Percentiles rank a stretch among this genome's conserved stretches.
phyloP scores from a whole-genome alignment of 2,888 invertebrate genomes.

The Lordiphosa fenestrarum region DNA sequence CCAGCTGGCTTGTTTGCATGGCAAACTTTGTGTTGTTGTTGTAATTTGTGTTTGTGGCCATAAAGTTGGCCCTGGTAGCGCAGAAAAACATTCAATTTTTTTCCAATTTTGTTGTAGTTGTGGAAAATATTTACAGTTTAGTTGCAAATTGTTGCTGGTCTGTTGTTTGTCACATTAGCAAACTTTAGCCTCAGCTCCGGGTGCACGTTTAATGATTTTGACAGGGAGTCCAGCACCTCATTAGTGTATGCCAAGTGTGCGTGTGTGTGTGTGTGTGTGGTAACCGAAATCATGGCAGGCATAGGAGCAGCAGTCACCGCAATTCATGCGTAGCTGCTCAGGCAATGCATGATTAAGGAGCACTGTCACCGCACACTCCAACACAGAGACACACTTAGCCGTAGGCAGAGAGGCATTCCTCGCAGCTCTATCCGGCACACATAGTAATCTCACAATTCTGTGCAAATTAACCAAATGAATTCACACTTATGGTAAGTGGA shows the following conservation, averaged over 20 bases:
- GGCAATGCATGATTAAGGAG: not conserved
- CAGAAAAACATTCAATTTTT: slow-evolving; percentile 48
- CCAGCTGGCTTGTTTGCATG: slow-evolving; percentile 51
- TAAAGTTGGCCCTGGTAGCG: slow-evolving; percentile 57
- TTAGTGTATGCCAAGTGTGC: slow-evolving; percentile 4
- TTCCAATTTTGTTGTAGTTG: slow-evolving; percentile 23
- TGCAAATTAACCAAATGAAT: slow-evolving; percentile 71
- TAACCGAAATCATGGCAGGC: slow-evolving; percentile 3
- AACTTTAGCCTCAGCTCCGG: slow-evolving; percentile 24
- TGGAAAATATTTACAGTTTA: slow-evolving; percentile 55
- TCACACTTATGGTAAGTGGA: slow-evolving; percentile 54
- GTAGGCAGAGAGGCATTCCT: not conserved
- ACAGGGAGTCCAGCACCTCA: slow-evolving; percentile 16
- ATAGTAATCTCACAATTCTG: slow-evolving; percentile 43
- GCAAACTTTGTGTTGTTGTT: slow-evolving; percentile 47
- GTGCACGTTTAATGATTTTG: slow-evolving; percentile 38
- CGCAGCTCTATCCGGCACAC: slow-evolving; percentile 2
- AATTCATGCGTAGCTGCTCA: slow-evolving; percentile 1
- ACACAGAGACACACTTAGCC: slow-evolving; percentile 1
- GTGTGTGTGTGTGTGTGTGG: slow-evolving; percentile 4
- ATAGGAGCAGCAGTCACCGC: not conserved
- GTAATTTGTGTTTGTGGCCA: slow-evolving; percentile 69
- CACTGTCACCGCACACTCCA: slow-evolving; percentile 1
- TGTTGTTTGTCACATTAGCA: slow-evolving; percentile 41
- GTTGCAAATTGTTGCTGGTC: slow-evolving; percentile 29